phyloP scores from a whole-genome alignment of 2,888 invertebrate species.

The Schrankia costaestrigalis region DNA sequence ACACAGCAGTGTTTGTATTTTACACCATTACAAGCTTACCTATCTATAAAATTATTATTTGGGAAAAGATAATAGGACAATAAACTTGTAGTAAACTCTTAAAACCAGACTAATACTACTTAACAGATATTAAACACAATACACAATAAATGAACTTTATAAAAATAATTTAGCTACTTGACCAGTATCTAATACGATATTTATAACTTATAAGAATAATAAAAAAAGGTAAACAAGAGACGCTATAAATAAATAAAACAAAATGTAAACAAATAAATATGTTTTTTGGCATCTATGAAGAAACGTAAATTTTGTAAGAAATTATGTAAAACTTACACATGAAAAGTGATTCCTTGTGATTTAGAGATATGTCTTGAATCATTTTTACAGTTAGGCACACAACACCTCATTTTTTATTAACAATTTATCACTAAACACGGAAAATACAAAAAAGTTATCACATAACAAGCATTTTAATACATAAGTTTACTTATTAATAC shows the following conservation, averaged over 20 bases:
- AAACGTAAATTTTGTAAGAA: not conserved
- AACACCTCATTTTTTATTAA: constrained; percentile 57
- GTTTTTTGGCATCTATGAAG: not conserved
- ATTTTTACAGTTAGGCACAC: constrained; percentile 60
- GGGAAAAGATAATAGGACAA: too few relatives aligned
- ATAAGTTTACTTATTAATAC: too few relatives aligned
- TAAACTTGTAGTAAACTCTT: too few relatives aligned
- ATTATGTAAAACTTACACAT: constrained; percentile 50
- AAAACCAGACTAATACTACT: too few relatives aligned
- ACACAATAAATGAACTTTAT: not conserved
- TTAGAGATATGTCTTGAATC: constrained; percentile 56
- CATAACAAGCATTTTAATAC: too few relatives aligned
- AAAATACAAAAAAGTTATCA: too few relatives aligned
- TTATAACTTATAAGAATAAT: not conserved
- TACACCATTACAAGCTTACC: too few relatives aligned
- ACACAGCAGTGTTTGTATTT: too few relatives aligned
- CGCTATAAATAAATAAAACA: not conserved
- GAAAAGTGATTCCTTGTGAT: constrained; percentile 64
- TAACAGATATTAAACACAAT: too few relatives aligned
- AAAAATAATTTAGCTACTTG: not conserved
- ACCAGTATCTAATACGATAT: not conserved
- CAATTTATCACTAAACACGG: constrained; percentile 12
- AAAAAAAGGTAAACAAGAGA: not conserved
- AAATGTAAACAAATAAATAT: not conserved
- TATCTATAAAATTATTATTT: too few relatives aligned